Evolutionary conservation across 2,888 invertebrate genomes (phyloP).

Genomic region (Marasmarcha lunaedactyla): DNA sequence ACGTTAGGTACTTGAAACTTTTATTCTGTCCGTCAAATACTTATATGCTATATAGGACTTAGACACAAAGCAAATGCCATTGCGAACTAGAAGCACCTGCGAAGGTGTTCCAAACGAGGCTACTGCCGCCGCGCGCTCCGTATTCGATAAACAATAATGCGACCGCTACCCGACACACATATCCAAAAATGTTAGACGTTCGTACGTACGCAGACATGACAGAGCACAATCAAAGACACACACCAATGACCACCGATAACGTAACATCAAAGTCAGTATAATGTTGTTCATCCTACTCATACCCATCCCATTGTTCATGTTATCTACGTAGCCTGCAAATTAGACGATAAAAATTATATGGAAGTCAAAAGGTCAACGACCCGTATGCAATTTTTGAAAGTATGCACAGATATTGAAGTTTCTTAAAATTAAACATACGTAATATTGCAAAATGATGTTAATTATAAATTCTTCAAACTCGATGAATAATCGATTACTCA

Average conservation of each 20-base stretch:
- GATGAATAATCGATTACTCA: constrained; percentile 21
- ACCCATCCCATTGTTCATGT: constrained; percentile 13
- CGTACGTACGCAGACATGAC: neutral
- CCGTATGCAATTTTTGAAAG: constrained; percentile 9
- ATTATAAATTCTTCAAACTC: constrained; percentile 1
- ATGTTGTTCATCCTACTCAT: constrained; percentile 26
- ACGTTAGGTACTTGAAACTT: no score
- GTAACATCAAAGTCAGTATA: no score
- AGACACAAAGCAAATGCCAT: no score
- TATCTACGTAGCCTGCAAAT: neutral
- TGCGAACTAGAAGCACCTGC: neutral
- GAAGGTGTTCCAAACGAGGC: neutral
- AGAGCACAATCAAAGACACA: no score
- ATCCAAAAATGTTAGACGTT: constrained; percentile 4
- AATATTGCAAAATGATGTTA: constrained; percentile 1
- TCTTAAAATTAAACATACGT: constrained; percentile 1
- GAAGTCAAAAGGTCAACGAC: constrained; percentile 23
- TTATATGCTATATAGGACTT: no score
- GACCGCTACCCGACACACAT: constrained; percentile 39
- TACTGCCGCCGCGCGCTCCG: constrained; percentile 20
- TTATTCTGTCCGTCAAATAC: no score
- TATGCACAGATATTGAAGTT: constrained; percentile 11
- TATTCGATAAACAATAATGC: constrained; percentile 46
- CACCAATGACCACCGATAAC: no score
- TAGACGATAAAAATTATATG: constrained; percentile 17